A percentile compares a stretch with the other conserved stretches of the same genome.
These are phyloP conservation scores for Ophonus ardosiacus DNA, from an alignment of 2,888 invertebrate genomes.

Conservation along the genomic window DNA sequence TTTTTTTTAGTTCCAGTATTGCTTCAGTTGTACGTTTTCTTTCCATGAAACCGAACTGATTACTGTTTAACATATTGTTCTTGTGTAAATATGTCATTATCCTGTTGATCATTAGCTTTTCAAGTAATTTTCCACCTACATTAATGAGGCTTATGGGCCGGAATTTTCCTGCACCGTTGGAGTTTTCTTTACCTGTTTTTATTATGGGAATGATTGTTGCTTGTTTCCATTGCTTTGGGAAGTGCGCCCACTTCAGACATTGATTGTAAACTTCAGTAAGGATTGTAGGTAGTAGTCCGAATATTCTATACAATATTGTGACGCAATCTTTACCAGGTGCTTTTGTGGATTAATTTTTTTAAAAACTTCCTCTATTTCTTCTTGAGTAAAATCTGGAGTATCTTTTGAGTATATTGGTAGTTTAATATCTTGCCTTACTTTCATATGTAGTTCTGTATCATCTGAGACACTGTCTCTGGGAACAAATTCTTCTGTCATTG, in stretches of 20 bases:
- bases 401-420: too few species aligned
- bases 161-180: too few species aligned
- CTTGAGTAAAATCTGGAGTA: too few species aligned
- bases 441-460: background rate
- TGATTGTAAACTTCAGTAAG: background rate
- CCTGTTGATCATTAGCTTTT: too few species aligned
- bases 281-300: too few species aligned
- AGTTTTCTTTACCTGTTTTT: conserved; percentile 1
- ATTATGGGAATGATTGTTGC: background rate
- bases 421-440: too few species aligned
- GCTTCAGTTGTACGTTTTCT: conserved; percentile 2
- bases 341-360: background rate
- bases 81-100: too few species aligned
- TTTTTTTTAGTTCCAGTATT: background rate
- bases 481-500: background rate
- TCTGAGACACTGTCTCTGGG: background rate
- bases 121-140: too few species aligned
- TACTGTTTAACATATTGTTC: too few species aligned
- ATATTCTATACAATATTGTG: background rate
- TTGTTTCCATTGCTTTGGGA: background rate
- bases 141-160: too few species aligned
- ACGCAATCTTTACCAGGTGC: background rate
- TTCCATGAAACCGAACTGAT: too few species aligned
- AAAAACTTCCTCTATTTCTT: too few species aligned
- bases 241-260: background rate